A percentile compares a stretch with the other conserved stretches of the same genome.
Conservation (phyloP, 2,888 invertebrate genomes). For the Sthenelais limicola region DNA sequence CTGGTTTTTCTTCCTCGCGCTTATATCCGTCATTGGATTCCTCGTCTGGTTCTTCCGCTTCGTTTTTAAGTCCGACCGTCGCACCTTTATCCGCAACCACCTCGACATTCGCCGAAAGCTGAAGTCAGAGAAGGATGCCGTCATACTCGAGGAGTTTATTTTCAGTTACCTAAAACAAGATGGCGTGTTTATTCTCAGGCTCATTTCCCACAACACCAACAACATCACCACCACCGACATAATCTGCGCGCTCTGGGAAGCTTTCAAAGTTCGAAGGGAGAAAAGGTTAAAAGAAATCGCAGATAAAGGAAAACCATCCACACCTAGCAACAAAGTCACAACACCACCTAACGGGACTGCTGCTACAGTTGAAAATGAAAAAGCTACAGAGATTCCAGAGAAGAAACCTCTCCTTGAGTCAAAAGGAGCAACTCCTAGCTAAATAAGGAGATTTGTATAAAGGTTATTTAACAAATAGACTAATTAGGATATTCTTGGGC, state of each 20-base stretch:
- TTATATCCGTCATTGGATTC: constrained; percentile 44
- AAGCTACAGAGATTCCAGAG: too few species aligned
- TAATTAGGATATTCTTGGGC: too few species aligned
- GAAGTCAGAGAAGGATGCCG: neutral
- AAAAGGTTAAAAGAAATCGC: too few species aligned
- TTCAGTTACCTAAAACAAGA: constrained; percentile 47
- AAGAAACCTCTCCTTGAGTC: too few species aligned
- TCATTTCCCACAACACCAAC: constrained; percentile 50
- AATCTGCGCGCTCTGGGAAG: constrained; percentile 30
- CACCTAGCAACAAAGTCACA: too few species aligned
- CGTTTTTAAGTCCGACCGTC: constrained; percentile 37
- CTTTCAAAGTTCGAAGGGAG: neutral
- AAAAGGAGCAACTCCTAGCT: too few species aligned
- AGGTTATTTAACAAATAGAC: too few species aligned
- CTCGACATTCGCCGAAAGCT: constrained; percentile 28
- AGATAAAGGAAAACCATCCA: too few species aligned
- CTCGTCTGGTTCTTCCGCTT: constrained; percentile 44
- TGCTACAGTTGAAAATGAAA: too few species aligned
- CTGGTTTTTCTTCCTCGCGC: constrained; percentile 46
- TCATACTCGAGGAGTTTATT: constrained; percentile 2
- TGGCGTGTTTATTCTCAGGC: constrained; percentile 51
- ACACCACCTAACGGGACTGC: too few species aligned
- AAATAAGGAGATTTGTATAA: too few species aligned
- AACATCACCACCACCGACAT: constrained; percentile 35
- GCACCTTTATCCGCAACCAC: constrained; percentile 38